Evolutionary conservation across 1,140 invertebrate genomes (phyloP).

Genomic region (Eulimnadia texana): DNA sequence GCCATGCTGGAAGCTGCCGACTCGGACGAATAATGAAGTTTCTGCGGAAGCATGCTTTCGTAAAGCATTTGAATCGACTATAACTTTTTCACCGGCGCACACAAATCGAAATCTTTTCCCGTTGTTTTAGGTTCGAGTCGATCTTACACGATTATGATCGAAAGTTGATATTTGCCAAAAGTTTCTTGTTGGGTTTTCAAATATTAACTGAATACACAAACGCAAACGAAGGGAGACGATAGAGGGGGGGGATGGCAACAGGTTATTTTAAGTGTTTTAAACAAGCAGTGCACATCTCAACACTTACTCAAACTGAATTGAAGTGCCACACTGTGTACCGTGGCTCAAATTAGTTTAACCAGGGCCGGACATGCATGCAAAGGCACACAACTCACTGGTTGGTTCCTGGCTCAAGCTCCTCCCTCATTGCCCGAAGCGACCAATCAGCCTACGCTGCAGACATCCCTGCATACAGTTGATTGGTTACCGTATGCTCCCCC

Average conservation of each 20-base stretch:
- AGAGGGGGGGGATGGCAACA: neutral
- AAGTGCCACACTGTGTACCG: neutral
- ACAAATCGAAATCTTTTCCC: too few species aligned
- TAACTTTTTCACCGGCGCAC: too few species aligned
- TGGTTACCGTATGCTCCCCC: too few species aligned
- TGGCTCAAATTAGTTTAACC: neutral
- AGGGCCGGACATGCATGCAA: neutral
- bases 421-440: neutral
- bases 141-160: too few species aligned
- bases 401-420: neutral
- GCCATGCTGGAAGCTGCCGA: constrained; percentile 22
- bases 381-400: neutral
- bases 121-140: too few species aligned
- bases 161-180: neutral
- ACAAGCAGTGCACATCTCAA: neutral
- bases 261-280: neutral
- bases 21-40: constrained; percentile 36
- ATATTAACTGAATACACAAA: neutral
- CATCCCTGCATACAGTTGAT: too few species aligned
- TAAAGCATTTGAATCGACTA: neutral
- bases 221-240: neutral
- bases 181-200: neutral
- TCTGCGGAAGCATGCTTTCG: constrained; percentile 32
- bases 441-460: neutral
- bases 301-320: neutral